Percentiles rank a stretch among this genome's conserved stretches.
These are phyloP conservation scores for Himalopsyche anomala DNA, from an alignment of 2,888 invertebrate genomes.

Conservation along the genomic window DNA sequence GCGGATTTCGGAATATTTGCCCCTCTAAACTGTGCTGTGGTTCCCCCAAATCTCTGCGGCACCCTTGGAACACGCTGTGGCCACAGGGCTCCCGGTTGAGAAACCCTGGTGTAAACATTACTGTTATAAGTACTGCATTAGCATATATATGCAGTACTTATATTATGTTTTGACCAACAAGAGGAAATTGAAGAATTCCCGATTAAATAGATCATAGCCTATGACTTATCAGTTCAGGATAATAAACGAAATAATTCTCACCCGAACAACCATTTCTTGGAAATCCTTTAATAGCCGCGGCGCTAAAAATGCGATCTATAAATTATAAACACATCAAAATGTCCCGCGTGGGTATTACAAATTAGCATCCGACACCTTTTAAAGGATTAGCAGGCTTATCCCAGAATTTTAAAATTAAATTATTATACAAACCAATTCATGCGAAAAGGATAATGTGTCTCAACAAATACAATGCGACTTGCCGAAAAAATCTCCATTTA, in stretches of 20 bases:
- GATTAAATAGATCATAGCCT: too few species aligned
- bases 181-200: too few species aligned
- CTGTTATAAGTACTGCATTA: too few species aligned
- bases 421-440: background rate
- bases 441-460: conserved; percentile 16
- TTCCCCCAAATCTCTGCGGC: too few species aligned
- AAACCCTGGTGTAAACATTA: too few species aligned
- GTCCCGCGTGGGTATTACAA: conserved; percentile 18
- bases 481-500: background rate
- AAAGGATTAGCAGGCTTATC: conserved; percentile 19
- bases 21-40: too few species aligned
- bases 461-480: background rate
- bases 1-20: too few species aligned
- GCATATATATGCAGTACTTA: too few species aligned
- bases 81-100: too few species aligned
- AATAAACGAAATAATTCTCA: background rate
- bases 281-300: background rate
- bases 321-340: conserved; percentile 5
- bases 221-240: conserved; percentile 9
- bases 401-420: conserved; percentile 21
- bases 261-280: background rate
- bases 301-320: conserved; percentile 20
- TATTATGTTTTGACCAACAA: too few species aligned
- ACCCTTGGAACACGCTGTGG: too few species aligned
- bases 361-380: conserved; percentile 34